Evolutionary conservation across 2,113 vertebrate genomes (phyloP), one percentile per base, ranked within the genome.

Genomic region (Pimephales promelas): DNA sequence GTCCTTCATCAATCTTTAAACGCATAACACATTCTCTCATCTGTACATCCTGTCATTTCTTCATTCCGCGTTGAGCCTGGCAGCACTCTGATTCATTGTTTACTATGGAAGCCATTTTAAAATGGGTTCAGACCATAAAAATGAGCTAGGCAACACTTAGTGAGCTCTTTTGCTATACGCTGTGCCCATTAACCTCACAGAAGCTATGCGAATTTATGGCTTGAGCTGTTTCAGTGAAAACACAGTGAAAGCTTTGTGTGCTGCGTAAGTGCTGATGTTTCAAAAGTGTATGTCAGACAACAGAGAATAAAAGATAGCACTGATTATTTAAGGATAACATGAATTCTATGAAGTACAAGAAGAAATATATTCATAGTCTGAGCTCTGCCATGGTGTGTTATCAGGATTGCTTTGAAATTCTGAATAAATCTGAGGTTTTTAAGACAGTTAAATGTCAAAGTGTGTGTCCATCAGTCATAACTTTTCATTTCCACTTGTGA

Each of bases 151-250:
- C 13, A 73, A 77, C 59, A 61, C 74, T 85, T 73, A 79, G 31
- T 5, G 24, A 75, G 79, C 77, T 49, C 68, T 85, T 85, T 79
- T 28, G 47, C 73, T 56, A 9, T 81, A 59, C 22, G 22, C 73
- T 64, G 47, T 72, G 75, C 18, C 43, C 81, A 83, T 86, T 73
- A 83, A 26, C 4, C 45, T 45, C 18, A 18, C 45, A n/a, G 61
- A 72, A 52, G 24, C 56, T 13, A 26, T 79, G 52, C 68, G 72
- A n/a, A 54, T 88, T 88, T 88, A 86, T 81, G 54, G 73, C 66
- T 79, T 79, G n/a, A 54, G 70, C 49, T 31, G 18, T 81, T 81
- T 81, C 43, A 80, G 66, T 43, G 22, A 22, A 79, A 49, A 28
- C 45, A 13, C 43, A 11, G 26, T 66, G 61, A 66, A 80, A 49